Percentiles rank a stretch among this genome's conserved stretches.
These are phyloP conservation scores for Notolepis coatsorum DNA, from an alignment of 2,797 vertebrate genomes.

Conservation along the genomic window DNA sequence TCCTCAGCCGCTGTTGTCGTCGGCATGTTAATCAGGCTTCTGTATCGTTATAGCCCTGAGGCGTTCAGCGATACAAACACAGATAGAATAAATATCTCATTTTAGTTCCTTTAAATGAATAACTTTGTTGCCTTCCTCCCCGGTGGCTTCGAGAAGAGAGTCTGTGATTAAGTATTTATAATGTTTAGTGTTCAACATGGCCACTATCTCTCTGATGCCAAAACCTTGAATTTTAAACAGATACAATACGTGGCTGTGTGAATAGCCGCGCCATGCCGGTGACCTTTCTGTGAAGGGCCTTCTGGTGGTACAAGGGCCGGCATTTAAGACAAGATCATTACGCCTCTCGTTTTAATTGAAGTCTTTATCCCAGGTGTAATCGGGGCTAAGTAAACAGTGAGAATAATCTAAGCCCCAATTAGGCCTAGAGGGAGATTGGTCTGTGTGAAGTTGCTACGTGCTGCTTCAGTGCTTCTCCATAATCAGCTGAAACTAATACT, in stretches of 20 bases:
- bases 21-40: constrained; percentile 75
- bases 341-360: constrained; percentile 71
- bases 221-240: constrained; percentile 33
- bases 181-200: constrained; percentile 63
- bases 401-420: constrained; percentile 72
- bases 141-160: constrained; percentile 60
- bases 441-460: constrained; percentile 49
- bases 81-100: constrained; percentile 76
- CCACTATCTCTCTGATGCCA: constrained; percentile 44
- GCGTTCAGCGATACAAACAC: constrained; percentile 73
- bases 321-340: constrained; percentile 77
- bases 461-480: constrained; percentile 58
- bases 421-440: constrained; percentile 58
- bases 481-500: constrained; percentile 72
- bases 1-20: constrained; percentile 63
- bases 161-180: constrained; percentile 77
- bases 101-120: constrained; percentile 75
- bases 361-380: constrained; percentile 78
- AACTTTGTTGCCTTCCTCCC: constrained; percentile 74
- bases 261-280: too few relatives aligned
- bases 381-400: constrained; percentile 73
- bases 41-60: constrained; percentile 67
- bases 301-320: constrained; percentile 44
- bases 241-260: constrained; percentile 33
- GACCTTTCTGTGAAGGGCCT: constrained; percentile 66